Base-by-base conservation (phyloP, 2,113 vertebrate species). In the Engraulis encrasicolus region DNA sequence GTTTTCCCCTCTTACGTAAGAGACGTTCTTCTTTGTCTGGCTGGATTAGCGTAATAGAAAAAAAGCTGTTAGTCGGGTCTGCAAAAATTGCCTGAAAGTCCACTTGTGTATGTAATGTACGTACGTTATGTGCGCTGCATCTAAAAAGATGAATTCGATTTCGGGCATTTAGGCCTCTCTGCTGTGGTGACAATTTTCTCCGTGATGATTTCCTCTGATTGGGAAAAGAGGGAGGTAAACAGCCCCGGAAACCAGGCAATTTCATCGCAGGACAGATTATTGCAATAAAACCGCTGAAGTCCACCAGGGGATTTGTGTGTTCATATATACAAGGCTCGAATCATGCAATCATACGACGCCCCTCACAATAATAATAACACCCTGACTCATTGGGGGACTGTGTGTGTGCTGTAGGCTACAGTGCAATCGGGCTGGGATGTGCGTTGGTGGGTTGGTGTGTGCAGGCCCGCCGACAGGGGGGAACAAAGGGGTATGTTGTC, bases 251-350 rank as follows among this genome's bases (percentile, higher is more conserved):
- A 74, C 12, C 66, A 31, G 12, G 66, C 14, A 34, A 74, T 74
- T 74, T 74, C 34, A 31, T 74, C 66, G n/a, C 27, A 34, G 66
- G 66, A 74, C 31, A 74, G 31, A 74, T 74, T 74, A 74, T 74
- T 74, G 66, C 66, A 74, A 74, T 74, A 23, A 40, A 31, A 66
- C 11, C 38, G 1, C 31, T 54, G 38, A 49, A 31, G 3, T 45
- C 20, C 23, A 49, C 27, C 36, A 20, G 14, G 50, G n/a, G 38
- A 4, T 19, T 78, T n/a, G 20, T 40, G 48, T 38, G 12, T 18
- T n/a, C n/a, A n/a, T n/a, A n/a, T n/a, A 77, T 19, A 54, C 4
- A 0, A n/a, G 2, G 40, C 66, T 31, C 34, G 66, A 34, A 34
- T 74, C 66, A 74, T 74, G 66, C 27, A 74, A 74, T 74, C 66